Evolutionary conservation across 2,888 invertebrate species (phyloP).

Genomic region (Helleia helle): DNA sequence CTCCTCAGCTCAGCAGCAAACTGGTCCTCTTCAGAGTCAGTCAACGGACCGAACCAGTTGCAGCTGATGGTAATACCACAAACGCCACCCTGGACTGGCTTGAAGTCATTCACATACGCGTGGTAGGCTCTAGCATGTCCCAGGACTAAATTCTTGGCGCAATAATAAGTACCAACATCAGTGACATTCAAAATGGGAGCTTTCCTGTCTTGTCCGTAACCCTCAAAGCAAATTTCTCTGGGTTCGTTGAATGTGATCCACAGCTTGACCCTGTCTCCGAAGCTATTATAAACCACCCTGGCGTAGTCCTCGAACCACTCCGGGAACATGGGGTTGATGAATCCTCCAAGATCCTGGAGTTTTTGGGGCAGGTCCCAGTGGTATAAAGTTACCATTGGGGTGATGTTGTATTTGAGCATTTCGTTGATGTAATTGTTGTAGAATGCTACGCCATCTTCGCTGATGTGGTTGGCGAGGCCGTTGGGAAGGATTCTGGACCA

Average conservation of each 20-base stretch:
- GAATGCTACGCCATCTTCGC: constrained; percentile 55
- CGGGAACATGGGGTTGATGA: constrained; percentile 36
- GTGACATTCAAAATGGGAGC: constrained; percentile 46
- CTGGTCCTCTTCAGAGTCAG: constrained; percentile 35
- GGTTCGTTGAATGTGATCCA: constrained; percentile 79
- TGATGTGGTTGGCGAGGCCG: constrained; percentile 45
- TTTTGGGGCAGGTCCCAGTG: constrained; percentile 49
- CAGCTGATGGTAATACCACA: constrained; percentile 8
- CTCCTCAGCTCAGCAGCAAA: constrained; percentile 34
- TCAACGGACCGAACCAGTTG: constrained; percentile 12
- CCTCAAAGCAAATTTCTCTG: constrained; percentile 44
- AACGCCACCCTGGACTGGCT: constrained; percentile 40
- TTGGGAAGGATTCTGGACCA: constrained; percentile 37
- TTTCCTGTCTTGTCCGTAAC: constrained; percentile 47
- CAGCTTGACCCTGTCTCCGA: constrained; percentile 60
- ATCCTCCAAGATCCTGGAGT: constrained; percentile 48
- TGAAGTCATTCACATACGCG: constrained; percentile 50
- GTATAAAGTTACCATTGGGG: constrained; percentile 47
- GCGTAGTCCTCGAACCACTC: constrained; percentile 68
- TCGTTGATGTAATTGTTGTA: constrained; percentile 74
- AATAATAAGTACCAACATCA: constrained; percentile 64
- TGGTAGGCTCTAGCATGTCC: constrained; percentile 74
- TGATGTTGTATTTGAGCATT: constrained; percentile 39
- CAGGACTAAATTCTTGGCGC: constrained; percentile 63
- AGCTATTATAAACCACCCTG: constrained; percentile 46